phyloP scores from a whole-genome alignment of 2,888 invertebrate species.

The Pandemis corylana region DNA sequence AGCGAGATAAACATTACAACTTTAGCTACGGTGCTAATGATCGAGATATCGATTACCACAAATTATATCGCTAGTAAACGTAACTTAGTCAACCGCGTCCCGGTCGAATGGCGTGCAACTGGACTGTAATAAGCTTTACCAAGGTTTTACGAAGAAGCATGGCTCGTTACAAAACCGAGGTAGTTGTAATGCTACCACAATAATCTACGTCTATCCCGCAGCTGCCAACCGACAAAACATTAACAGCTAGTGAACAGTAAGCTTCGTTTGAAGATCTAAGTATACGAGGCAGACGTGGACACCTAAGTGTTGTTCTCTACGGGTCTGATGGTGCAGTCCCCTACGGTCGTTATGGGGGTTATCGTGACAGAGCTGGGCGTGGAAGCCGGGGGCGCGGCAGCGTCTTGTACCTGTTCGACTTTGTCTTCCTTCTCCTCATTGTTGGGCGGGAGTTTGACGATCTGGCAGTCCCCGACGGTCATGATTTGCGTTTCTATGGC shows the following conservation, averaged over 20 bases:
- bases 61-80: neutral
- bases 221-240: conserved; percentile 16
- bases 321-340: conserved; percentile 80
- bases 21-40: neutral
- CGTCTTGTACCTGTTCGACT: conserved; percentile 57
- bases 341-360: conserved; percentile 78
- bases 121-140: neutral
- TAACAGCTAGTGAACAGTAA: conserved; percentile 29
- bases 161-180: neutral
- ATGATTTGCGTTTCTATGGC: conserved; percentile 76
- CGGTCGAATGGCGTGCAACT: neutral
- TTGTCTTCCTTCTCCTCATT: conserved; percentile 68
- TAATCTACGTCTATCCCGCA: conserved; percentile 45
- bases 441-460: conserved; percentile 74
- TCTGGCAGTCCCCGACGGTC: conserved; percentile 83
- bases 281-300: conserved; percentile 24
- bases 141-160: neutral
- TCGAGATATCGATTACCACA: neutral
- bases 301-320: conserved; percentile 74
- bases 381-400: conserved; percentile 55
- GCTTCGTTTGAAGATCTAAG: conserved; percentile 23
- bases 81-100: neutral
- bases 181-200: conserved; percentile 45
- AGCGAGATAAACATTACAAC: neutral
- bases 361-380: conserved; percentile 75